A percentile compares a stretch with the other conserved stretches of the same genome.
Conservation (phyloP, 2,797 vertebrate genomes). For the Siniperca undulata region DNA sequence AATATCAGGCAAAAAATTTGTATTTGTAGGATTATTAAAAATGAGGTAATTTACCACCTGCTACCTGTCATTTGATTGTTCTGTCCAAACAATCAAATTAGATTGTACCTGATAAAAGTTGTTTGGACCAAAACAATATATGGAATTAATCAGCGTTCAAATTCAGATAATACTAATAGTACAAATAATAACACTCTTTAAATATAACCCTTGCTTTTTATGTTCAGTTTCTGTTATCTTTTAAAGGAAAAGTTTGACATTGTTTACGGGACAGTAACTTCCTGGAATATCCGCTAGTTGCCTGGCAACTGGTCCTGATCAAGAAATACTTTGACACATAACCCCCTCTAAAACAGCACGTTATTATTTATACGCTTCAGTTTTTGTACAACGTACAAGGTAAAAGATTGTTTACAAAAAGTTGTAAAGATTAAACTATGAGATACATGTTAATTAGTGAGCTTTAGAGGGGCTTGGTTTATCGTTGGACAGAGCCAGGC, state of each 20-base stretch:
- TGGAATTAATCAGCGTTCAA: background rate
- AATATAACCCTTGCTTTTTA: no score
- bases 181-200: background rate
- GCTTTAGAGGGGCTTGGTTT: background rate
- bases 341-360: background rate
- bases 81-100: background rate
- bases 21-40: background rate
- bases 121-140: no score
- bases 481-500: background rate
- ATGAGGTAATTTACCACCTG: background rate
- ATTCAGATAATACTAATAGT: no score
- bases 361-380: slow-evolving; percentile 16
- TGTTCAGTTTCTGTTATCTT: no score
- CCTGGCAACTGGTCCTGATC: slow-evolving; percentile 38
- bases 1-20: background rate
- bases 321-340: slow-evolving; percentile 30
- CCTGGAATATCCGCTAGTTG: background rate
- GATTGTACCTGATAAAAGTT: background rate
- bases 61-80: no score
- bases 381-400: background rate
- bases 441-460: background rate
- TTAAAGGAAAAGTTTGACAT: no score
- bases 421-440: background rate
- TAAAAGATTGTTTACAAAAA: no score
- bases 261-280: background rate